These are phyloP conservation scores for Drosophila neonasuta DNA, from an alignment of 2,888 invertebrate species.

Conservation along the genomic window DNA sequence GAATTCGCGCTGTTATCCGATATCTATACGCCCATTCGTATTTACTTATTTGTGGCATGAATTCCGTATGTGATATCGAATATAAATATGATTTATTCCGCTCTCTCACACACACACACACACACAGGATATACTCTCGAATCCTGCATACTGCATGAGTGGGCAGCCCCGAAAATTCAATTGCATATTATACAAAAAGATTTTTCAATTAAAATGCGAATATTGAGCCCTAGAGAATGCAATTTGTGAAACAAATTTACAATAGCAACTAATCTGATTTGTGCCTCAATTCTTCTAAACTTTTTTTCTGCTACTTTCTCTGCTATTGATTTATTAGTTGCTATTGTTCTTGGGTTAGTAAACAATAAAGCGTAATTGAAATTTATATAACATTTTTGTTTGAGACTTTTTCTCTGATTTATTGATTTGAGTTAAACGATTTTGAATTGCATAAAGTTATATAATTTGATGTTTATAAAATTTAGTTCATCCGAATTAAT, in stretches of 20 bases:
- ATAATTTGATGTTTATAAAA: too few species aligned
- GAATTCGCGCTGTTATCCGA: constrained; percentile 24
- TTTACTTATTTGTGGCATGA: constrained; percentile 18
- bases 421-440: too few species aligned
- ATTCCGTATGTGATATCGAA: constrained; percentile 12
- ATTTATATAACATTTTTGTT: too few species aligned
- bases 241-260: background rate
- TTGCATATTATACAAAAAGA: background rate
- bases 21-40: constrained; percentile 23
- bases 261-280: background rate
- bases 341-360: too few species aligned
- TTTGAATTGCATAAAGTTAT: too few species aligned
- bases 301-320: too few species aligned
- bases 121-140: background rate
- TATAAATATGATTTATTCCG: constrained; percentile 33
- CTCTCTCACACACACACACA: background rate
- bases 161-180: background rate
- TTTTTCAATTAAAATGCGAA: constrained; percentile 1
- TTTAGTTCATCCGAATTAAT: too few species aligned
- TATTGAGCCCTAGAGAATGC: background rate
- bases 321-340: too few species aligned
- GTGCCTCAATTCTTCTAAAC: background rate
- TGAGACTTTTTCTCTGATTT: too few species aligned
- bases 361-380: too few species aligned
- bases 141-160: background rate